Evolutionary conservation across 35 echinoderm and acorn worm genomes (phyloP), one percentile per base, ranked within the genome.

Genomic region (Apostichopus parvimensis): DNA sequence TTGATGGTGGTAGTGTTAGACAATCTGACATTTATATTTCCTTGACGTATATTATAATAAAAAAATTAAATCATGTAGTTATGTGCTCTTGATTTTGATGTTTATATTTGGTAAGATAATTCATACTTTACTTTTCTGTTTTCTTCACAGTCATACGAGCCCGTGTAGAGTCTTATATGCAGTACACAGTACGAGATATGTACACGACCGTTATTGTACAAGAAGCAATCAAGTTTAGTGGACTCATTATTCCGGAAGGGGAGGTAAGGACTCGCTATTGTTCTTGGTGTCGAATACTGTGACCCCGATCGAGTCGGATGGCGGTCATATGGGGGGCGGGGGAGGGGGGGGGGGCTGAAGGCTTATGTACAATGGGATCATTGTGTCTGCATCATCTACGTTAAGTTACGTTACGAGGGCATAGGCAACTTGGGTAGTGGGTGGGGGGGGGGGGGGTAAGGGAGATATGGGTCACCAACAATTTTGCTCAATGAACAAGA

Each of bases 211-310:
- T 97, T 15, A 97, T 93, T 22, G 92, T 97, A 12, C 17, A 85
- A 55, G 90, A 97, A 23, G 91, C 92, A 8, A 61, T 97, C 53
- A 92, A 94, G 61, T 94, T 73, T 54, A 97, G 92, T 22, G 95
- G 94, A 24, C 92, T 97, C 54, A 83, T 92, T 66, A 97, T 97
- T 4, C 95, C 95, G 20, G 91, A 65, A 23, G 95, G 95, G 71
- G 93, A 94, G 93, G 95, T 96, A 94, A 92, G 93, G 1, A 68
- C 4, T 68, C 7, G 11, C 9, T 18, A 6, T 68, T 68, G 34
- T 45, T 45, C 34, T 45, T 45, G 34, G 34, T 45, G 34, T 45
- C 34, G 34, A 45, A 45, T 45, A 45, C 34, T 45, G 34, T 45
- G 2, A 45, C 34, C 1, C 34, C 34, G 34, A 45, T 45, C 3